Percentiles rank a stretch among this genome's conserved stretches.
These are phyloP conservation scores for Drosophila erecta DNA, from an alignment of 1,140 invertebrate genomes.

Conservation along the genomic window DNA sequence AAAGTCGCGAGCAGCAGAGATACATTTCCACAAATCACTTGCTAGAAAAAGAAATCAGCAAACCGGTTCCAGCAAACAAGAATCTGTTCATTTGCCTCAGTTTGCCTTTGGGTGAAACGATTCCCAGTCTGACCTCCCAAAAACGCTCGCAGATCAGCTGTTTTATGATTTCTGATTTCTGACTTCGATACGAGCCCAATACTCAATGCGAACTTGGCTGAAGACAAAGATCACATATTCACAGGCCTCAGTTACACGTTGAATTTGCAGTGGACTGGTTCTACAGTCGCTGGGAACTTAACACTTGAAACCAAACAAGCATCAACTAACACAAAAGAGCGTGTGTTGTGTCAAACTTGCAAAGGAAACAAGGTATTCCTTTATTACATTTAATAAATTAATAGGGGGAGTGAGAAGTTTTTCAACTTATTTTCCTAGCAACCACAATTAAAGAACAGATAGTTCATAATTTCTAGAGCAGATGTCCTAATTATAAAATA, in stretches of 20 bases:
- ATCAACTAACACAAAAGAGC: neutral
- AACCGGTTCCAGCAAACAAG: constrained; percentile 65
- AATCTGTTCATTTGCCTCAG: constrained; percentile 17
- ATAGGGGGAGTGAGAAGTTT: too few relatives aligned
- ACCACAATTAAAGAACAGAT: too few relatives aligned
- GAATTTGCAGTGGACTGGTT: constrained; percentile 42
- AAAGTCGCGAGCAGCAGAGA: neutral
- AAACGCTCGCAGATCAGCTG: constrained; percentile 51
- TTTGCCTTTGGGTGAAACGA: constrained; percentile 14
- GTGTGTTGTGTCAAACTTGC: neutral
- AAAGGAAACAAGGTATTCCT: neutral
- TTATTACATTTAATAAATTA: too few relatives aligned
- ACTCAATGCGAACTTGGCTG: constrained; percentile 4
- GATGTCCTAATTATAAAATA: too few relatives aligned
- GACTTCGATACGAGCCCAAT: constrained; percentile 18
- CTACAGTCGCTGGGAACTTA: neutral
- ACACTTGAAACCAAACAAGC: too few relatives aligned
- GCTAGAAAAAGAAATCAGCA: constrained; percentile 14
- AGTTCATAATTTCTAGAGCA: too few relatives aligned
- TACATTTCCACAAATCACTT: constrained; percentile 2
- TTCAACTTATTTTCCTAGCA: too few relatives aligned
- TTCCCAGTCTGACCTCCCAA: constrained; percentile 32
- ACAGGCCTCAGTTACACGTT: constrained; percentile 24
- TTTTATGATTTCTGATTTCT: constrained; percentile 27
- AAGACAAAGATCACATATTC: constrained; percentile 19